Evolutionary conservation across 2,797 vertebrate species (phyloP), one percentile per base, ranked within the genome.

Genomic region (Rhyacichthys aspro): DNA sequence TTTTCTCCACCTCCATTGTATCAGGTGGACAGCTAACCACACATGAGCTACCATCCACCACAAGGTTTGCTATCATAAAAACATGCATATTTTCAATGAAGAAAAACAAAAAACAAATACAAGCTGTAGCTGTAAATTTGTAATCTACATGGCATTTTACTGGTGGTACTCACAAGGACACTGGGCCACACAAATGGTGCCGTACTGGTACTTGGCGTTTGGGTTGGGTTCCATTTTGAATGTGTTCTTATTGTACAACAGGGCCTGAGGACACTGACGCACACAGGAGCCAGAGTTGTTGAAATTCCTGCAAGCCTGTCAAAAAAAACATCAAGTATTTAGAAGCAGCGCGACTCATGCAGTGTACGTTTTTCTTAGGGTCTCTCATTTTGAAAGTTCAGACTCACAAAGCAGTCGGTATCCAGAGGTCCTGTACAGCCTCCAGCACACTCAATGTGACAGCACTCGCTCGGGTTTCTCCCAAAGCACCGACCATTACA

Each of bases 401-500:
- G 39, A 95, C 97, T 74, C 88, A 98, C 96, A 81, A 96, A 96
- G 90, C 97, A 98, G 71, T 97, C 76, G 0, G 93, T 97, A 55
- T 97, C 93, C 46, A 92, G 91, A 1, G 94, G 91, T 8, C 96
- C 96, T 0, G 88, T 94, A 86, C 96, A 99, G 63, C 97, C 97
- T 10, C 95, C 97, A 0, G 96, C 96, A 66, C 97, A 99, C 72
- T 98, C 96, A 8, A 89, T 93, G n/a, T 98, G 96, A 79, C 97
- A 99, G 67, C 97, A 99, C 71, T 98, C 94, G 28, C 91, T 94
- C 8, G 95, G 96, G 58, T 83, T 93, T 56, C 55, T 83, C 19
- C 96, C 96, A 44, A 96, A 98, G 86, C 97, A 98, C 61, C 96
- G 94, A 11, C 93, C 87, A 3, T 96, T 98, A 79, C 97, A 98